These are phyloP conservation scores for Perithous albicinctus DNA, from an alignment of 2,888 invertebrate species.

Conservation along the genomic window DNA sequence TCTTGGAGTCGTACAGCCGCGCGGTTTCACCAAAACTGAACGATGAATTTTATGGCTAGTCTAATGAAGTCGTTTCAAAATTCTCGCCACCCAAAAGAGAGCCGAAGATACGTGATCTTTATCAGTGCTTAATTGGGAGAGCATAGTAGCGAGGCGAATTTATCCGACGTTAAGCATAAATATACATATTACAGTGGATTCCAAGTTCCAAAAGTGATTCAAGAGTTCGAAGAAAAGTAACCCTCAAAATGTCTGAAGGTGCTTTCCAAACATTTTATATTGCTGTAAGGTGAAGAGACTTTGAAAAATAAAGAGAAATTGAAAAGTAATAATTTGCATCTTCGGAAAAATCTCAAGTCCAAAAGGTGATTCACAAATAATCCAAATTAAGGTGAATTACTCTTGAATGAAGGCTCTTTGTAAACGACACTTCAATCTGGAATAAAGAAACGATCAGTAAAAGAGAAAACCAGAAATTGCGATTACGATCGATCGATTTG, in stretches of 20 bases:
- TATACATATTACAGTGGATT: conserved; percentile 30
- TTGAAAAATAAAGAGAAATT: no score
- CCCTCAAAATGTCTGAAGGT: not conserved
- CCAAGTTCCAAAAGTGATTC: conserved; percentile 30
- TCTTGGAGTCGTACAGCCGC: conserved; percentile 65
- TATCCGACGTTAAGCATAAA: conserved; percentile 44
- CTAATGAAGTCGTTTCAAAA: conserved; percentile 81
- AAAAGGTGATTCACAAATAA: not conserved
- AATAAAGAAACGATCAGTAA: not conserved
- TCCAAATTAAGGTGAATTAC: not conserved
- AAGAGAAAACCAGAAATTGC: conserved; percentile 19
- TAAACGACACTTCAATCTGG: not conserved
- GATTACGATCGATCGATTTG: conserved; percentile 60
- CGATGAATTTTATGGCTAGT: conserved; percentile 82
- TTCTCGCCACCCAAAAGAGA: conserved; percentile 64
- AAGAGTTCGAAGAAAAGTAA: conserved; percentile 15
- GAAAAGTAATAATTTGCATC: not conserved
- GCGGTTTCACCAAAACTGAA: conserved; percentile 76
- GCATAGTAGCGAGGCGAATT: conserved; percentile 72
- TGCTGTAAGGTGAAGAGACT: no score
- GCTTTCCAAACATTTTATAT: not conserved
- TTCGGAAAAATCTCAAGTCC: not conserved
- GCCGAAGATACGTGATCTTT: conserved; percentile 78
- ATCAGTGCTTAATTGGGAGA: conserved; percentile 82
- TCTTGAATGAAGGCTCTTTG: not conserved